A percentile compares a stretch with the other conserved stretches of the same genome.
phyloP scores from a whole-genome alignment of 2,888 invertebrate genomes.

The Oscheius sp. region DNA sequence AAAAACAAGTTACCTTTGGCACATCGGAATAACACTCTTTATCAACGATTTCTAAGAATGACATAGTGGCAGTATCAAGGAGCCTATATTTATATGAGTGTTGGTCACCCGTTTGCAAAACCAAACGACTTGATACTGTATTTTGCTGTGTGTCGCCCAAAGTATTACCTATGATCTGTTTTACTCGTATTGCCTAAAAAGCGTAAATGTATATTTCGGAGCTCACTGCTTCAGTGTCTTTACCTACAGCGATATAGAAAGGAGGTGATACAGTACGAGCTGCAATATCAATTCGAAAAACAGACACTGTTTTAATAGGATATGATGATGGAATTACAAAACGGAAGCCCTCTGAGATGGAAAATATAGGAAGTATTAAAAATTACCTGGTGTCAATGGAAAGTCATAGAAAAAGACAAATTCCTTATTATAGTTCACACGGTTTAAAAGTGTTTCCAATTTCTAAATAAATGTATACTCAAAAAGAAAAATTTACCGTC shows the following conservation, averaged over 20 bases:
- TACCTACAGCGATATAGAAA: constrained; percentile 32
- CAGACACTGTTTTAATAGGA: constrained; percentile 28
- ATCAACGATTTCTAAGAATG: neutral
- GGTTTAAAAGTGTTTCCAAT: neutral
- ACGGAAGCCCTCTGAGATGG: no score
- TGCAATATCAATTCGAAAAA: constrained; percentile 43
- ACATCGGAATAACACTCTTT: neutral
- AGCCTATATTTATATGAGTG: constrained; percentile 34
- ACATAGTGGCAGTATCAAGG: constrained; percentile 30
- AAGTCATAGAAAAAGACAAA: constrained; percentile 17
- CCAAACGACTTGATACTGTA: neutral
- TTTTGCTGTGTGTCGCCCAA: constrained; percentile 33
- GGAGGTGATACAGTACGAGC: constrained; percentile 35
- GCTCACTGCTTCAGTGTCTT: constrained; percentile 5
- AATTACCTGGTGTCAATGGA: neutral
- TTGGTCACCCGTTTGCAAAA: constrained; percentile 16
- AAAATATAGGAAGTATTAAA: no score
- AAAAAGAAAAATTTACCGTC: neutral
- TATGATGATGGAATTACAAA: no score
- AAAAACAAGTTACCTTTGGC: constrained; percentile 32
- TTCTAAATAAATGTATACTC: neutral
- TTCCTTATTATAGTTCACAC: neutral
- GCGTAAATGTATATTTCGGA: neutral
- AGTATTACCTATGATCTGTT: constrained; percentile 32
- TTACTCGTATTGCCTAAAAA: constrained; percentile 31